phyloP scores from a whole-genome alignment of 2,797 vertebrate genomes.

The Rhabdophis nuchalis region DNA sequence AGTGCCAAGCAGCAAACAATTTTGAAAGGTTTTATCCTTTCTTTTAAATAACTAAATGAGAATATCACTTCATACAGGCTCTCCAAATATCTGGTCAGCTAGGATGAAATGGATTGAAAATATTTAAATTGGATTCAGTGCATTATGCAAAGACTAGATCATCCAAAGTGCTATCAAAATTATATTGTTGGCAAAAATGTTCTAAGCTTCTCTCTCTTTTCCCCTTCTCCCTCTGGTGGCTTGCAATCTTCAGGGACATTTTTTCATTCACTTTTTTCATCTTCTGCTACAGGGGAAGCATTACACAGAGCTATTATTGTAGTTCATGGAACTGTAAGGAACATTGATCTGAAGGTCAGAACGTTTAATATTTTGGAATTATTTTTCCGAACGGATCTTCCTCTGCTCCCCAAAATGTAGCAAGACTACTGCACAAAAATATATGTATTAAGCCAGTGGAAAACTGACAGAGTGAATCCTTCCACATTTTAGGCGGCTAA shows the following conservation, averaged over 20 bases:
- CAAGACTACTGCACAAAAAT: neutral
- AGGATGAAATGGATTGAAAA: constrained; percentile 48
- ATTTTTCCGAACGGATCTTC: neutral
- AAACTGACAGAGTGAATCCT: neutral
- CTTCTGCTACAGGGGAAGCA: constrained; percentile 52
- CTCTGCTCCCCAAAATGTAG: neutral
- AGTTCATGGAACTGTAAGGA: neutral
- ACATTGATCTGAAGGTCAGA: neutral
- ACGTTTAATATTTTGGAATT: neutral
- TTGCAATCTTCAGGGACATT: constrained; percentile 56
- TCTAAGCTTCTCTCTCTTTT: constrained; percentile 29
- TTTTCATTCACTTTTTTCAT: constrained; percentile 44
- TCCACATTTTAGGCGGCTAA: neutral
- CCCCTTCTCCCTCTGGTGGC: constrained; percentile 5
- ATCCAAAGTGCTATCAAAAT: constrained; percentile 54
- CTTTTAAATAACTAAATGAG: constrained; percentile 28
- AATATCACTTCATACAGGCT: constrained; percentile 39
- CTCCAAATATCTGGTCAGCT: constrained; percentile 43
- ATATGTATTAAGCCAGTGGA: neutral
- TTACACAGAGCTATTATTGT: constrained; percentile 8
- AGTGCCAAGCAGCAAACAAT: neutral
- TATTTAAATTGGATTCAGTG: constrained; percentile 54
- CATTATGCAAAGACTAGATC: constrained; percentile 49
- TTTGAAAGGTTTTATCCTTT: neutral
- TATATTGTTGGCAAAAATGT: constrained; percentile 61